Evolutionary conservation across 2,888 invertebrate genomes (phyloP), one percentile per base, ranked within the genome.

Genomic region (Hybos culiciformis): DNA sequence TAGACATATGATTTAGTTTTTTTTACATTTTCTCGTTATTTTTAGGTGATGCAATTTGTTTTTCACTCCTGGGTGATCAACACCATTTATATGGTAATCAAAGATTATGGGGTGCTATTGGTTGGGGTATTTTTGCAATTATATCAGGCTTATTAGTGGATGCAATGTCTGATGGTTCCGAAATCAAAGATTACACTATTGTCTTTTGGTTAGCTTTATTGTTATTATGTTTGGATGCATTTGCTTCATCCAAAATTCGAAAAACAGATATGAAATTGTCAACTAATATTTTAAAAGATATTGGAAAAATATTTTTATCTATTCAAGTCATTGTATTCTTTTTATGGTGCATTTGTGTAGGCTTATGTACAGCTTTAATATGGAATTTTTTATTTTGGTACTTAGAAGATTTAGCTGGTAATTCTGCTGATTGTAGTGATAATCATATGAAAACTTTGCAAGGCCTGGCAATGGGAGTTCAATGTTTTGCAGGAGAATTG

Each of bases 301-400:
- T 87, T 0, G 74, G 78, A 1, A 67, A 71, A 37, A 63, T 88
- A 40, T 64, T 88, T 14, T 65, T 71, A 0, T 77, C 83, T 4
- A 47, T 77, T 8, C 74, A 78, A 1, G 77, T 88, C 15, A 59
- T 83, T 7, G 66, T 84, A 2, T 92, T 90, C 59, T 71, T 84
- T 44, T 47, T 82, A 15, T 86, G 90, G 80, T 84, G 88, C 44
- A 73, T 86, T 46, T 73, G 74, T 2, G 80, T 87, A 18, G 93
- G 93, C 0, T 70, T 90, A 50, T 81, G 86, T 53, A 88, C 87
- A 0, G 88, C 85, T 0, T 65, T 90, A 0, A 69, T 90, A 18
- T 92, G 92, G 85, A 80, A 87, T 53, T 93, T 90, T 59, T 67
- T 91, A 0, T 87, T 88, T 58, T 88, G 86, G 83, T 76, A 83